These are phyloP conservation scores for Leptinotarsa tumamoca DNA, from an alignment of 2,888 invertebrate species.

Conservation along the genomic window DNA sequence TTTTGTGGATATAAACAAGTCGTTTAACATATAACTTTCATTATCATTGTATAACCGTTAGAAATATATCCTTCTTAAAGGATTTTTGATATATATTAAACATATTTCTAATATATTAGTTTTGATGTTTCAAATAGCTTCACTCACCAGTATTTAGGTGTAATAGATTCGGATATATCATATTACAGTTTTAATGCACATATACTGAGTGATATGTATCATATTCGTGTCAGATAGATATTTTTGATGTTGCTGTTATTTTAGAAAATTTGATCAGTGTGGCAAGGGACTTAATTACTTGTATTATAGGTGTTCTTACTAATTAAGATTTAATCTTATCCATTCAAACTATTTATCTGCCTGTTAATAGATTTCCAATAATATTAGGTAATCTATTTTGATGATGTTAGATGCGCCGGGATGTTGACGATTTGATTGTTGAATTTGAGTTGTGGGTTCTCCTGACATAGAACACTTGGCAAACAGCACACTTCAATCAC, in stretches of 20 bases:
- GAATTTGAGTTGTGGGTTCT: no score
- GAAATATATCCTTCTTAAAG: not conserved
- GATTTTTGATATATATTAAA: not conserved
- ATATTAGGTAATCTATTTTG: no score
- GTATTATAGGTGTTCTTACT: not conserved
- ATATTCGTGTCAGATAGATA: constrained; percentile 2
- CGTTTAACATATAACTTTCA: not conserved
- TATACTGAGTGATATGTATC: not conserved
- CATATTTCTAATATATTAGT: not conserved
- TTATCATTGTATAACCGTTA: not conserved
- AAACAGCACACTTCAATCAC: no score
- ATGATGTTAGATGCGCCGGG: no score
- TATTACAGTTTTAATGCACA: not conserved
- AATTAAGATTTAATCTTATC: no score
- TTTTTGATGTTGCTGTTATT: constrained; percentile 1
- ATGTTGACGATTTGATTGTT: no score
- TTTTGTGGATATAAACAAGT: not conserved
- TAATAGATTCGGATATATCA: not conserved
- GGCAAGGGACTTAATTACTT: not conserved
- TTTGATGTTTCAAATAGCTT: not conserved
- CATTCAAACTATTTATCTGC: no score
- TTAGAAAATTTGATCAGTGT: not conserved
- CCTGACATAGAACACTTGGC: no score
- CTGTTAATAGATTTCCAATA: no score
- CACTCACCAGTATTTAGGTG: not conserved